phyloP scores from a whole-genome alignment of 2,113 vertebrate species.

The pig (Sus scrofa) region DNA sequence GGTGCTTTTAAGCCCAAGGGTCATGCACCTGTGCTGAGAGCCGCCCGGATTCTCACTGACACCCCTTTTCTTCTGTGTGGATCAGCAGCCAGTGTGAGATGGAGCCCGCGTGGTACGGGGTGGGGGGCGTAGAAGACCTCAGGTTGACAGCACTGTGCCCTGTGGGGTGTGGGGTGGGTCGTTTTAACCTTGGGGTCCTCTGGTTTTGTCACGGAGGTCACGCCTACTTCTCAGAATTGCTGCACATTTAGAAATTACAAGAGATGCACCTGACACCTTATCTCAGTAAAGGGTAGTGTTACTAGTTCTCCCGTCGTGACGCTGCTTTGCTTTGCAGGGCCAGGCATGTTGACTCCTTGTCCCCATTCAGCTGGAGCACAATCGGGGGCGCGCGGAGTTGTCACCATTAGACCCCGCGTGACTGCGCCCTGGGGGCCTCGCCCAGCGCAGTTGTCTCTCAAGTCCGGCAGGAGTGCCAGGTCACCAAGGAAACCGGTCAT shows the following conservation, averaged over 20 bases:
- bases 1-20: too few species aligned
- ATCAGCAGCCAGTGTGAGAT: rapidly evolving
- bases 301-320: too few species aligned
- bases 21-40: too few species aligned
- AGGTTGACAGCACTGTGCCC: rapidly evolving
- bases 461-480: too few species aligned
- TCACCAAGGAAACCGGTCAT: background rate
- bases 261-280: rapidly evolving
- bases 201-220: rapidly evolving
- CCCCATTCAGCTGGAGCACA: rapidly evolving
- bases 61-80: rapidly evolving
- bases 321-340: background rate
- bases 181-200: rapidly evolving
- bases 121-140: rapidly evolving
- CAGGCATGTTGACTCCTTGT: rapidly evolving
- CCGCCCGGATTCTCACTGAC: too few species aligned
- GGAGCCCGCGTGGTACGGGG: background rate
- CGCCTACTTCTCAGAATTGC: background rate
- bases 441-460: too few species aligned
- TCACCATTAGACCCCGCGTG: too few species aligned
- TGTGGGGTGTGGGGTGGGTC: too few species aligned
- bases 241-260: background rate
- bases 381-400: background rate
- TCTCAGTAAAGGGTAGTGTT: background rate
- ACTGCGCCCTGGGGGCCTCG: background rate